phyloP scores from a whole-genome alignment of 64 coral and sea anemone genomes.

The Montipora foliosa region DNA sequence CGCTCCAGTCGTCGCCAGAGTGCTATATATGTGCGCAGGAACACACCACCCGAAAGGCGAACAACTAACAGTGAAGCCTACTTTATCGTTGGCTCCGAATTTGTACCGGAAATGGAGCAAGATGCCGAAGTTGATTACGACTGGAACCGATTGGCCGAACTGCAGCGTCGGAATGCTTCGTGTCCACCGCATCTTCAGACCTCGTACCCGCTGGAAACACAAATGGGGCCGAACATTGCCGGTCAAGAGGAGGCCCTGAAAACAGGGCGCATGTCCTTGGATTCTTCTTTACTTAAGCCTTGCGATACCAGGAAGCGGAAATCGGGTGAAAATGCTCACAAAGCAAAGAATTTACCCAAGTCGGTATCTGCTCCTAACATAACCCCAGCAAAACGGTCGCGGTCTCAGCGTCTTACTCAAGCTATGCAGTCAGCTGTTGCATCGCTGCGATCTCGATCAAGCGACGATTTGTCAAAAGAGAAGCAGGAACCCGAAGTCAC shows the following conservation, averaged over 20 bases:
- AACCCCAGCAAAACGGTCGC: conserved; percentile 27
- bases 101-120: conserved; percentile 61
- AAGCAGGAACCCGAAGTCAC: neutral
- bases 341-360: neutral
- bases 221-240: conserved; percentile 36
- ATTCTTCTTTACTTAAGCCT: conserved; percentile 30
- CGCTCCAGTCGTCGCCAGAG: conserved; percentile 75
- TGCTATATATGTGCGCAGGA: conserved; percentile 64
- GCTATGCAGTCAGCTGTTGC: conserved; percentile 28
- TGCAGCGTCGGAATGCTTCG: conserved; percentile 64
- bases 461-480: conserved; percentile 35
- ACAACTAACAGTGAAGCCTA: conserved; percentile 59
- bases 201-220: conserved; percentile 72
- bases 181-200: conserved; percentile 68
- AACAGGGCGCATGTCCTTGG: conserved; percentile 48
- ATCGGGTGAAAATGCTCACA: neutral
- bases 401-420: conserved; percentile 23
- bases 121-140: conserved; percentile 49
- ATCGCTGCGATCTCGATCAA: conserved; percentile 57
- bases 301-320: conserved; percentile 22
- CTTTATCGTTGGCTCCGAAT: conserved; percentile 59
- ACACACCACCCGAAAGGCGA: conserved; percentile 47
- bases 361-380: conserved; percentile 56
- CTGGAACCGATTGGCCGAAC: conserved; percentile 71
- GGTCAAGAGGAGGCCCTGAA: conserved; percentile 18